These are phyloP conservation scores for Cyphomyrus plagiostoma DNA, from an alignment of 2,113 vertebrate genomes.

Conservation along the genomic window DNA sequence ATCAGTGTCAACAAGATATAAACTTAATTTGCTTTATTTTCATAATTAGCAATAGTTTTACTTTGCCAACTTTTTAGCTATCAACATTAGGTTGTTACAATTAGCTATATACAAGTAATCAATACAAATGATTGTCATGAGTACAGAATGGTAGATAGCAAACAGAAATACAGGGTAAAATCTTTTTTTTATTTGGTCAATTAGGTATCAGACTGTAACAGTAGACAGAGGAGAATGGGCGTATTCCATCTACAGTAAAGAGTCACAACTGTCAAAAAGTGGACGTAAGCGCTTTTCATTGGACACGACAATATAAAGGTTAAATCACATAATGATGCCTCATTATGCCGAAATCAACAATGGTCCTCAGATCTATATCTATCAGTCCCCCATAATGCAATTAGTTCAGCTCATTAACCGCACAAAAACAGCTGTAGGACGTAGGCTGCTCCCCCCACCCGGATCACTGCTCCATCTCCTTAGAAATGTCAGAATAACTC, in stretches of 20 bases:
- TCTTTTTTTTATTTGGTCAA: neutral
- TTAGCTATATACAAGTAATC: neutral
- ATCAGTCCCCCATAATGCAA: neutral
- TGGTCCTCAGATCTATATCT: slow-evolving; percentile 1
- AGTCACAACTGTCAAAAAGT: neutral
- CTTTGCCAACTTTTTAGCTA: neutral
- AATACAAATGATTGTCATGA: neutral
- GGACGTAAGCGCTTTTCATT: neutral
- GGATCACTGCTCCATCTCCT: neutral
- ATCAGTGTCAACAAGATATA: neutral
- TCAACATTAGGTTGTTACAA: neutral
- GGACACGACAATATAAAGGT: neutral
- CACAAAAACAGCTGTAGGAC: neutral
- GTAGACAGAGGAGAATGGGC: neutral
- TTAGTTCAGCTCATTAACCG: neutral
- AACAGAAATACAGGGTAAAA: neutral
- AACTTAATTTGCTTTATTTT: neutral
- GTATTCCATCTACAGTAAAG: neutral
- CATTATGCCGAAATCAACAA: neutral
- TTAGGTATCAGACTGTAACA: neutral
- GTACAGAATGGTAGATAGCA: neutral
- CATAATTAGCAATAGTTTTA: neutral
- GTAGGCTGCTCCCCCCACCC: neutral
- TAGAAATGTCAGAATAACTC: neutral
- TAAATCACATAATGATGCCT: neutral